Evolutionary conservation across 2,888 invertebrate species (phyloP).

Genomic region (Leptinotarsa tumamoca): DNA sequence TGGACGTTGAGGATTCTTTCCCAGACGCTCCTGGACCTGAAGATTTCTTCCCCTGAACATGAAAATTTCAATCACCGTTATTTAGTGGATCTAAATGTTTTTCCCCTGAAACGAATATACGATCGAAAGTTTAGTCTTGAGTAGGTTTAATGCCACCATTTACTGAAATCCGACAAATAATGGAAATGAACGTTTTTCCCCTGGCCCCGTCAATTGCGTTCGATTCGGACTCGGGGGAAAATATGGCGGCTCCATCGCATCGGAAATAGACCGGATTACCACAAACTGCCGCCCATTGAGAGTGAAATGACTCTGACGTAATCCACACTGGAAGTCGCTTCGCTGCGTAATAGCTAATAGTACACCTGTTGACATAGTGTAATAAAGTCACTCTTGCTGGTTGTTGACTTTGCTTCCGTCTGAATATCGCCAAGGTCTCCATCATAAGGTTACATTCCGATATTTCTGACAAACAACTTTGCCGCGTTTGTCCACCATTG

Average conservation of each 20-base stretch:
- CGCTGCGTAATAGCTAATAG: conserved; percentile 34
- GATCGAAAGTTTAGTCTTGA: no score
- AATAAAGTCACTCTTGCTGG: conserved; percentile 42
- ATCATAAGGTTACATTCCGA: conserved; percentile 35
- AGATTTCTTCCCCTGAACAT: no score
- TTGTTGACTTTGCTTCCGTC: conserved; percentile 46
- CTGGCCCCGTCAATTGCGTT: no score
- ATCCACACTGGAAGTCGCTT: conserved; percentile 22
- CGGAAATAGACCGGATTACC: not conserved
- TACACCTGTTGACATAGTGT: conserved; percentile 46
- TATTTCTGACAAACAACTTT: conserved; percentile 29
- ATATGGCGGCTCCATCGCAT: not conserved
- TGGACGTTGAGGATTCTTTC: no score
- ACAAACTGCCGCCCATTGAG: conserved; percentile 23
- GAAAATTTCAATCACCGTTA: no score
- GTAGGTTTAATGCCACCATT: no score
- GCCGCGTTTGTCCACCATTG: conserved; percentile 16
- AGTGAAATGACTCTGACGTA: conserved; percentile 42
- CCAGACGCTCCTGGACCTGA: no score
- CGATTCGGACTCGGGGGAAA: no score
- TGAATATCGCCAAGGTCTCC: conserved; percentile 41
- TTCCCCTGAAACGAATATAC: no score
- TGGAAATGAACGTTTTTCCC: no score
- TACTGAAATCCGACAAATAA: no score
- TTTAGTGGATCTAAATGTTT: no score